Evolutionary conservation across 2,888 invertebrate genomes (phyloP).

Genomic region (Corythucha ciliata): DNA sequence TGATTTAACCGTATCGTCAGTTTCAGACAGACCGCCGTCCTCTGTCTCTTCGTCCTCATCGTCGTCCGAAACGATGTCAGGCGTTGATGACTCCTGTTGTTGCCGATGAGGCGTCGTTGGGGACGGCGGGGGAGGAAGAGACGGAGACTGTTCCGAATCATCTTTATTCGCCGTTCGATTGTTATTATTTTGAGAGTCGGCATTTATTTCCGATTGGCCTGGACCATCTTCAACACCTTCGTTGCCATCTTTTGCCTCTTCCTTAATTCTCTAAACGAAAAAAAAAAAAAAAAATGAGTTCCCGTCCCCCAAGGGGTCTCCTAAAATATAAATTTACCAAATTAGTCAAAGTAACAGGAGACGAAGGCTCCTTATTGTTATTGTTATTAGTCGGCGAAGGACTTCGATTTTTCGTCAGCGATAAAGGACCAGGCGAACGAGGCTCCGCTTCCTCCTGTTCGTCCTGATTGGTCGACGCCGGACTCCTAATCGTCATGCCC

Average conservation of each 20-base stretch:
- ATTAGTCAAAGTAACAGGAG: too few species aligned
- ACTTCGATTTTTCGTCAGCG: slow-evolving; percentile 20
- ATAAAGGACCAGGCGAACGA: slow-evolving; percentile 16
- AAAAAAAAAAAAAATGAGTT: not conserved
- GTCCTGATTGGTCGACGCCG: slow-evolving; percentile 43
- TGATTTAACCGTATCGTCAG: too few species aligned
- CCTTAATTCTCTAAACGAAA: slow-evolving; percentile 10
- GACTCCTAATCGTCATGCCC: slow-evolving; percentile 43
- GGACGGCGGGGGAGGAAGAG: too few species aligned
- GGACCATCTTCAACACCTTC: slow-evolving; percentile 14
- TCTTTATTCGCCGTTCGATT: slow-evolving; percentile 40
- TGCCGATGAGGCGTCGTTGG: too few species aligned
- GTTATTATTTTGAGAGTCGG: slow-evolving; percentile 22
- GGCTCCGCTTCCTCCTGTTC: slow-evolving; percentile 14
- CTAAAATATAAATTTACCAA: too few species aligned
- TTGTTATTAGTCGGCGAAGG: slow-evolving; percentile 4
- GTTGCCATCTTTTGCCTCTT: slow-evolving; percentile 22
- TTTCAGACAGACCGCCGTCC: slow-evolving; percentile 38
- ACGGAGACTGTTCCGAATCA: slow-evolving; percentile 46
- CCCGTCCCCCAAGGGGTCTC: too few species aligned
- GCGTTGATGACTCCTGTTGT: too few species aligned
- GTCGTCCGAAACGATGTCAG: too few species aligned
- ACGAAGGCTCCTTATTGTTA: slow-evolving; percentile 16
- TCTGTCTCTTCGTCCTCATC: slow-evolving; percentile 29
- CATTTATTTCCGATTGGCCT: slow-evolving; percentile 7